Evolutionary conservation across 2,113 vertebrate genomes (phyloP), one percentile per base, ranked within the genome.

Genomic region (Varanus komodoensis): DNA sequence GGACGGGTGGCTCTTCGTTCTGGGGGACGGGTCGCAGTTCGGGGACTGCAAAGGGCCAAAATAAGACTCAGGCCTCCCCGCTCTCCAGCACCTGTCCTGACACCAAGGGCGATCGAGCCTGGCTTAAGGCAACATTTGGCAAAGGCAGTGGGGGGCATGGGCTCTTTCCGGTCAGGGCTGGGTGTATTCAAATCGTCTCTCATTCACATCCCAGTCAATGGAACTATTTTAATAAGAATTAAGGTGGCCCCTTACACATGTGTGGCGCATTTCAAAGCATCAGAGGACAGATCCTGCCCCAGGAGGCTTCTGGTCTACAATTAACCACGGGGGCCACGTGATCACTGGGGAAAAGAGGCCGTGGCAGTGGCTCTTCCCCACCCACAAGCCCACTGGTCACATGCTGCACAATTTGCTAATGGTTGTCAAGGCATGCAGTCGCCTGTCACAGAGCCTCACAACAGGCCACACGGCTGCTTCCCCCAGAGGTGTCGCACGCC

Each of bases 1-100:
- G 96, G 81, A 96, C 87, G 11, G 98, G 98, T 23, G 98, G 98
- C 34, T 90, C 93, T 8, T 89, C 83, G 1, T 1, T 91, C 87
- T 85, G 11, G 9, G 74, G 85, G 21, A 32, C 80, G 0, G 94
- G 87, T 89, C 97, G 94, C 2, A 97, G 93, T 0, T 96, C 92
- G 19, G 98, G 98, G 84, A 98, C 98, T 98, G 95, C 61, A 81
- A 8, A 77, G 54, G 29, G 50, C 78, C 8, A 89, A 23, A 3
- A 7, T 14, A 48, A 73, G 17, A 34, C 44, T 80, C 74, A 84
- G n/a, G 7, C 21, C 54, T 15, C 25, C 57, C 19, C 17, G 11
- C 2, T 17, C 44, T 52, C 21, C 11, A 6, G 21, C 27, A 80
- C 27, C 1, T 23, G 38, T 44, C 38, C 38, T 3, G 38, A 44